These are phyloP conservation scores for Phallusia fumigata DNA, from an alignment of 23 tunicate species.

Conservation along the genomic window DNA sequence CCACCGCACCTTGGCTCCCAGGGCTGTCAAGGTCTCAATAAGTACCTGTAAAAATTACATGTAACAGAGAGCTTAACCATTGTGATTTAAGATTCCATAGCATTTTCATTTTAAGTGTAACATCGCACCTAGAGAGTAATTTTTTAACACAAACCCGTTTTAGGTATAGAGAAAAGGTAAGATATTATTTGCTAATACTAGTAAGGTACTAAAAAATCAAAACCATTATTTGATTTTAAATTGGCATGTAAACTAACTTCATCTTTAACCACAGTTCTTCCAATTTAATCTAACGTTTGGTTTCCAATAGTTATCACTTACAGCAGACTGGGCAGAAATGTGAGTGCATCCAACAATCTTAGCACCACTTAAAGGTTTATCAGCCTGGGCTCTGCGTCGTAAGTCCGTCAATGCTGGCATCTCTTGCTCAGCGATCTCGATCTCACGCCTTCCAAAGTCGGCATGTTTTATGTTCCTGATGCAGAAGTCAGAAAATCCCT, in stretches of 20 bases:
- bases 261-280: not conserved
- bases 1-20: conserved; percentile 93
- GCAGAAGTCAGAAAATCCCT: conserved; percentile 86
- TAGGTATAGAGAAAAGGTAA: no score
- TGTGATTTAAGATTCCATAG: not conserved
- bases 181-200: no score
- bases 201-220: no score
- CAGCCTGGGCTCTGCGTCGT: conserved; percentile 77
- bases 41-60: conserved; percentile 55
- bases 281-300: no score
- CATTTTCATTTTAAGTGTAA: not conserved
- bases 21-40: conserved; percentile 68
- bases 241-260: not conserved
- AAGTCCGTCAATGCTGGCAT: conserved; percentile 97
- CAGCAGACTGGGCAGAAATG: conserved; percentile 95
- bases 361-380: conserved; percentile 91
- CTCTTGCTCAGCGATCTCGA: conserved; percentile 98
- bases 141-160: no score
- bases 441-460: conserved; percentile 91
- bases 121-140: no score
- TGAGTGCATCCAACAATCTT: conserved; percentile 91
- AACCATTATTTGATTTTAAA: no score
- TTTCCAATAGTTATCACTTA: conserved; percentile 24
- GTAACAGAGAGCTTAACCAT: not conserved
- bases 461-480: conserved; percentile 92